Evolutionary conservation across 53 echinoderm and acorn worm genomes (phyloP).

Genomic region (Paracentrotus lividus): DNA sequence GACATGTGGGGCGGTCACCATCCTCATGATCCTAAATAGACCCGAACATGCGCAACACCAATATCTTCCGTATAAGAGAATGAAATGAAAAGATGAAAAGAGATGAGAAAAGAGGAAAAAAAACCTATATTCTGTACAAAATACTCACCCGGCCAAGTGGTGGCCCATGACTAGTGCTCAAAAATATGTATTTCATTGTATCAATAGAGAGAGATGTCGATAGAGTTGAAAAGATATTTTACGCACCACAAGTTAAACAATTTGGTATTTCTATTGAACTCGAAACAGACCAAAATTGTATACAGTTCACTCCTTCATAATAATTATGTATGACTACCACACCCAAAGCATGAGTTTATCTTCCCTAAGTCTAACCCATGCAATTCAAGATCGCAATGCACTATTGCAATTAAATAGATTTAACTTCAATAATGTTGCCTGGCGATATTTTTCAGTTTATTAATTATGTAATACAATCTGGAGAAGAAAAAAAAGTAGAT

Average conservation of each 20-base stretch:
- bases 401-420: too few species aligned
- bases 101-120: neutral
- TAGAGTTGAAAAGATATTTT: slow-evolving; percentile 28
- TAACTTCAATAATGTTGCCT: too few species aligned
- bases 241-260: slow-evolving; percentile 38
- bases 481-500: too few species aligned
- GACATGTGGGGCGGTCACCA: too few species aligned
- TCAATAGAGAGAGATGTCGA: slow-evolving; percentile 9
- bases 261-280: neutral
- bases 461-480: too few species aligned
- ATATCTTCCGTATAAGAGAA: neutral
- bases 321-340: slow-evolving; percentile 14
- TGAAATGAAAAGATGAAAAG: neutral
- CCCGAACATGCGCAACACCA: too few species aligned
- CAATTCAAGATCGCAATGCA: too few species aligned
- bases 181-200: slow-evolving; percentile 52
- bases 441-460: too few species aligned
- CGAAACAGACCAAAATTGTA: neutral
- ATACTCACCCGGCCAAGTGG: slow-evolving; percentile 38
- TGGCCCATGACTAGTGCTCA: slow-evolving; percentile 2
- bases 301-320: too few species aligned
- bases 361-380: too few species aligned
- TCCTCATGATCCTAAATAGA: too few species aligned
- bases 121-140: neutral
- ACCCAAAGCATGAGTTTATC: too few species aligned